Base-by-base conservation (phyloP, 2,888 invertebrate genomes). In the Leistus spinibarbis region DNA sequence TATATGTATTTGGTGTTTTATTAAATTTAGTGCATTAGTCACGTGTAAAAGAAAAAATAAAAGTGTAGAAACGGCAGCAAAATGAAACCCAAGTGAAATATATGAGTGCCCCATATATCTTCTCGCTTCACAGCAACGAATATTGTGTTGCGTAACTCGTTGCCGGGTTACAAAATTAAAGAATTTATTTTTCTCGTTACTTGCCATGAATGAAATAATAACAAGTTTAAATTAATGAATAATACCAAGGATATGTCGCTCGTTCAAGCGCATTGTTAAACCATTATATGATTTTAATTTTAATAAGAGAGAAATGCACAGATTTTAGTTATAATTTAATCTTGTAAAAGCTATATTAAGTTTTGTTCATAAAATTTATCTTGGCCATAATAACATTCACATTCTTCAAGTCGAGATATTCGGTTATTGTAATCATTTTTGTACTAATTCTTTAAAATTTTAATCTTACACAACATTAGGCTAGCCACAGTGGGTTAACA, bases 141-240 rank as follows among this genome's bases (percentile, higher is more conserved):
- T 40, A 40, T 40, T 40, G 40, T 10, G 13, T 40, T 5, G 40
- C 13, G 40, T 40, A 40, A 40, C 13, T 40, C 40, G 40, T 40
- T 40, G 7, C 13, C 10, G 7, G 40, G 5, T 7, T 13, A 40
- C 10, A 40, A 40, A 40, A 57, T 70, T 40, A 7, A 54, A 56
- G 68, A 68, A 68, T 68, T 68, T 54, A 10, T 23, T 54, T 16
- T 17, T 27, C 19, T 19, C 17, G 68, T n/a, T 56, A 54, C 70
- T 19, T 54, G 19, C 5, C 23, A 62, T 62, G 54, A 70, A 70
- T 70, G 70, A 70, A 70, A 70, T 62, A 70, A 65, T 53, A 72
- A 72, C 65, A 72, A 56, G 56, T 65, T 65, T 72, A 66, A 66
- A 72, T 64, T 65, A 63, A 70, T 40, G 40, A 40, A 40, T 40